Evolutionary conservation across 2,797 vertebrate species (phyloP), one percentile per base, ranked within the genome.

Genomic region (Oreonectes daqikongensis): DNA sequence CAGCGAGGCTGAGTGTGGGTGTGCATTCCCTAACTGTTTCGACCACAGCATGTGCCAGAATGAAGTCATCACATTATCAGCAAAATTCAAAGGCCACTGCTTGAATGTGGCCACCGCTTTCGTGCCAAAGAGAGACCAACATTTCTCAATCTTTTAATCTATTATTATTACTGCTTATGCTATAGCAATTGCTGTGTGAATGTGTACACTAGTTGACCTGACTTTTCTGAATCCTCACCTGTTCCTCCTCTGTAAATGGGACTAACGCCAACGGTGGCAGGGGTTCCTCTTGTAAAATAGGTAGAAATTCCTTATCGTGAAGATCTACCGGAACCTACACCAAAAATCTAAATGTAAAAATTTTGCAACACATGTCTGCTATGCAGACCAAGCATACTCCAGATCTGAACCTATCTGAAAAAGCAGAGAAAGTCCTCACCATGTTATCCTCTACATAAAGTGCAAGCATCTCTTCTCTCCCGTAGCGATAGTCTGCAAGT

Each of bases 401-500:
- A 6, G 48, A 5, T 18, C 7, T n/a, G 26, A 15, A 15, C n/a
- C n/a, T n/a, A n/a, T 53, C 0, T 15, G 42, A 46, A 42, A 14
- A 38, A n/a, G 2, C 3, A 8, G 4, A 57, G 9, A 15, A 22
- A 11, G 24, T 42, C 20, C 46, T 30, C 85, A 98, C 98, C 96
- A 98, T 97, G 91, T 95, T 97, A 88, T 99, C 96, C 94, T 98
- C 98, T 94, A 99, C 89, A 91, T 99, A 99, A 99, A 99, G 97
- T 96, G 97, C 98, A 94, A 99, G 89, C 97, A 99, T 99, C 94
- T 99, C 98, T 96, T 99, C 98, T 95, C 97, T 95, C 86, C 97
- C 96, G 26, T 99, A 99, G 84, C 97, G 97, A 91, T 97, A 98
- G 90, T 99, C 97, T 93, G 97, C 96, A 90, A 99, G 95, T 90